Base-by-base conservation (phyloP, 2,888 invertebrate genomes). In the Megalurothrips usitatus region DNA sequence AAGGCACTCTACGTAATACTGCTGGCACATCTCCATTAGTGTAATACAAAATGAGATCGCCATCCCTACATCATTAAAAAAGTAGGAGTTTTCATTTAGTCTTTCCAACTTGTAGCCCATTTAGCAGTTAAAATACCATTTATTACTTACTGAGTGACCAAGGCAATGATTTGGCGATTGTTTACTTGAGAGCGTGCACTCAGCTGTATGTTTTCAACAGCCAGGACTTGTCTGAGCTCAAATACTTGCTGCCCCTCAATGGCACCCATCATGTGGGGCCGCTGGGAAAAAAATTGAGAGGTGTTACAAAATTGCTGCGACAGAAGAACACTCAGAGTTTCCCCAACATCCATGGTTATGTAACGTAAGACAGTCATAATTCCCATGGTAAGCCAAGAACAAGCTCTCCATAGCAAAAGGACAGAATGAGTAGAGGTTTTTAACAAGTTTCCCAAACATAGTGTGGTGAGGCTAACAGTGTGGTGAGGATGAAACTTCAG, bases 161-260 rank as follows among this genome's bases (percentile, higher is more conserved):
- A 75, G 68, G 68, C 68, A 26, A 75, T 75, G 12, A 75, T 75
- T 75, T 75, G 68, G 12, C 68, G 23, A 8, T 23, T 75, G 12
- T 75, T 75, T 75, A 26, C 68, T 75, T 75, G 68, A 26, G 68
- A 75, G 12, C 68, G 68, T 9, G 26, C 68, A 75, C 68, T 75
- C 11, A 75, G 26, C 26, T 75, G 68, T 23, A 75, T 75, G 68
- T 75, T 75, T 75, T 75, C 68, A 23, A 75, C 68, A 26, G 68
- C 23, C 9, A 75, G 68, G 68, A 75, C 26, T 23, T 26, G 68
- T 75, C 23, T 23, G 26, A 75, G 68, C 23, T 75, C 23, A 75
- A 75, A 75, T 23, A 75, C 68, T 26, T 75, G 68, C 26, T 75
- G 68, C 26, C 68, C 68, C 26, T 75, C 68, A 23, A 12, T 11